Evolutionary conservation across 1,140 invertebrate species (phyloP), one percentile per base, ranked within the genome.

Genomic region (Lamellibrachia luymesi): DNA sequence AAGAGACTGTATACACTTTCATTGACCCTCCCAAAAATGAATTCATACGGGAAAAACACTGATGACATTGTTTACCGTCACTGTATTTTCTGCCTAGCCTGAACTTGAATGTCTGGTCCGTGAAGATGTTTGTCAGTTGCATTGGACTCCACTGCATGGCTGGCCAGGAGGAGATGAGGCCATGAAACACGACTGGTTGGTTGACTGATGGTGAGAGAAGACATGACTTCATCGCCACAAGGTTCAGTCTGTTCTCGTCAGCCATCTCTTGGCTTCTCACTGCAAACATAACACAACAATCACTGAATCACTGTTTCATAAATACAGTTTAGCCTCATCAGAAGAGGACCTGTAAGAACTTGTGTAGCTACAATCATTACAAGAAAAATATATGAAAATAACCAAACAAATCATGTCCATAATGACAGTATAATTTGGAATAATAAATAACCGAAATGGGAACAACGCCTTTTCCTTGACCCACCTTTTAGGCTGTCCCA

Each of bases 1-100:
- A 7, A 13, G 52, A 13, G 52, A 13, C 13, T 1, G 13, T 56
- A 22, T 80, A 22, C 25, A 80, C 13, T 80, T 80, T 80, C 8
- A 22, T 17, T 80, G 13, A 80, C 64, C 5, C 25, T 80, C 64
- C 17, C 13, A 80, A 80, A 80, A 80, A 80, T 80, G 0, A 10
- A 80, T 22, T 80, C 17, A 80, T 10, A 80, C 4, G 13, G 52
- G 52, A 7, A 13, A 56, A 56, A 56, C 52, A 80, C 13, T 80
- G 64, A 80, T 22, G 25, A 80, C 2, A 80, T 0, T 80, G 64
- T 80, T 80, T 80, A 51, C 80, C 80, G 1, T 51, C 27, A 25
- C 91, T 49, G 25, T 92, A n/a, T 64, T 93, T 92, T 56, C 51
- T 64, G 50, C 93, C 93, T 13, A 93, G 4, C 64, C 93, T 92